Evolutionary conservation across 2,113 vertebrate species (phyloP).

Genomic region (Sitta europaea): DNA sequence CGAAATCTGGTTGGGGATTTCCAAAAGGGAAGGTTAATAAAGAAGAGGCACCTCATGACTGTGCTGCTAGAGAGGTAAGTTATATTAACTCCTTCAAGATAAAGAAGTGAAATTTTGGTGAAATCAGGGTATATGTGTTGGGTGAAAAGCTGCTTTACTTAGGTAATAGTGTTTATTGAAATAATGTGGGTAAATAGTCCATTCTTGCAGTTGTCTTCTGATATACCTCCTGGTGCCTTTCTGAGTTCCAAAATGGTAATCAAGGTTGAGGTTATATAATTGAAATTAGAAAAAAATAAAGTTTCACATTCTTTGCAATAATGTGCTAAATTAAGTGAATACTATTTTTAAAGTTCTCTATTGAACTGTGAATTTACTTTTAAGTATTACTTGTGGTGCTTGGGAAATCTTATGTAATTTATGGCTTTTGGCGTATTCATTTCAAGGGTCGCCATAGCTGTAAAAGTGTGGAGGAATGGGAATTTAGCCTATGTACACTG

Average conservation of each 20-base stretch:
- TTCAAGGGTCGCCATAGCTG: background rate
- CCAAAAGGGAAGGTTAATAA: conserved; percentile 98
- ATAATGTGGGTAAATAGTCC: background rate
- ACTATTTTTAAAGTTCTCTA: background rate
- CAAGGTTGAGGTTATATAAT: background rate
- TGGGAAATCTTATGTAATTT: background rate
- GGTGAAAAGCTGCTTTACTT: background rate
- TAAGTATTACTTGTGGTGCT: background rate
- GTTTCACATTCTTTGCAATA: background rate
- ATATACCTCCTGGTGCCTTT: background rate
- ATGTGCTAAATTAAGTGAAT: background rate
- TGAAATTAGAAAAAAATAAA: background rate
- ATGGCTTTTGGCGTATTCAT: background rate
- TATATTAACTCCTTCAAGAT: background rate
- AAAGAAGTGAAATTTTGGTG: background rate
- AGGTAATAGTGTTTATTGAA: background rate
- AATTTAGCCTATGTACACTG: background rate
- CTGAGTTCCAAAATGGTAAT: background rate
- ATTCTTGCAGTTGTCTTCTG: background rate
- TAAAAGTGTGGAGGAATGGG: background rate
- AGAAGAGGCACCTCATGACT: conserved; percentile 95
- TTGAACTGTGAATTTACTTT: background rate
- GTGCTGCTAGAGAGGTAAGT: conserved; percentile 92
- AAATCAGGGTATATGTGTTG: background rate
- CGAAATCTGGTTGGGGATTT: conserved; percentile 98